A percentile compares a stretch with the other conserved stretches of the same genome.
phyloP scores from a whole-genome alignment of 1,140 invertebrate species.

The Macrotrachela quadricornifera region DNA sequence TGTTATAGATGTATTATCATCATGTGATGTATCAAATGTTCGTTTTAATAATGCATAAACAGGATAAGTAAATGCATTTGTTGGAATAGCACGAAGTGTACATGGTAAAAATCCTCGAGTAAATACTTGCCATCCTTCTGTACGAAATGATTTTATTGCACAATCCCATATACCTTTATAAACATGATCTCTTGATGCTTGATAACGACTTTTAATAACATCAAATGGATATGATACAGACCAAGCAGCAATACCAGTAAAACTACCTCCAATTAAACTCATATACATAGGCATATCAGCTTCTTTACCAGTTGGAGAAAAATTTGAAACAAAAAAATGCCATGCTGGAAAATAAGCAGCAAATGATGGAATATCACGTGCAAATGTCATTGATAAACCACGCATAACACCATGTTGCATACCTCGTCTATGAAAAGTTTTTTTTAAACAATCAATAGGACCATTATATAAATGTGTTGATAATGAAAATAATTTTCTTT shows the following conservation, averaged over 20 bases:
- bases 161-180: conserved; percentile 13
- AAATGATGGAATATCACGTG: conserved; percentile 9
- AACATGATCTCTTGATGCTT: conserved; percentile 40
- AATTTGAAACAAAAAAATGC: conserved; percentile 28
- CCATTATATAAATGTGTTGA: neutral
- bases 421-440: neutral
- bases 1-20: no score
- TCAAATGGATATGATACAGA: conserved; percentile 61
- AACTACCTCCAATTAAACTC: conserved; percentile 43
- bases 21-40: no score
- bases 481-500: neutral
- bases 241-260: conserved; percentile 64
- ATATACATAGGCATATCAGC: conserved; percentile 38
- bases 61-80: no score
- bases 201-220: conserved; percentile 64
- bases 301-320: conserved; percentile 8
- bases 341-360: conserved; percentile 36
- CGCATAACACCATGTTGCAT: neutral
- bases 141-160: conserved; percentile 41
- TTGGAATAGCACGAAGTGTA: no score
- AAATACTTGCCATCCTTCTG: conserved; percentile 43
- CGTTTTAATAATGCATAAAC: no score
- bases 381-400: conserved; percentile 3
- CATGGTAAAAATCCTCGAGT: conserved; percentile 16
- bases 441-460: neutral